phyloP scores from a whole-genome alignment of 2,888 invertebrate species.

The Drosophila flavopinicola region DNA sequence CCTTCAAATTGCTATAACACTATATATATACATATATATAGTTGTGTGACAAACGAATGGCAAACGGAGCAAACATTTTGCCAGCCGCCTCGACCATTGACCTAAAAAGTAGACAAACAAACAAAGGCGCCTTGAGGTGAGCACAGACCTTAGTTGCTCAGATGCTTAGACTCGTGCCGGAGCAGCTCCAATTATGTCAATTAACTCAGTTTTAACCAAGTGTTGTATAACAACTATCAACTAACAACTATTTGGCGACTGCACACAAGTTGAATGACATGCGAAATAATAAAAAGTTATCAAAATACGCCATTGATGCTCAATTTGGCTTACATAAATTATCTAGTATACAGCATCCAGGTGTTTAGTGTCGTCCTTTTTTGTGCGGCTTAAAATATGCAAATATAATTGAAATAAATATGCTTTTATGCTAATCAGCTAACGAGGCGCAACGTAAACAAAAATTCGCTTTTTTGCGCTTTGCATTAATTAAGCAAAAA shows the following conservation, averaged over 20 bases:
- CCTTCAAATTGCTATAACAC: conserved; percentile 44
- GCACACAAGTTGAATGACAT: conserved; percentile 65
- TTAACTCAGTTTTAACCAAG: conserved; percentile 30
- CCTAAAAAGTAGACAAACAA: conserved; percentile 56
- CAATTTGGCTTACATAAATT: not conserved
- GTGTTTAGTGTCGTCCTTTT: conserved; percentile 36
- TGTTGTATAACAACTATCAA: conserved; percentile 43
- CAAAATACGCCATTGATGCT: conserved; percentile 23
- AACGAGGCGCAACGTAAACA: conserved; percentile 26
- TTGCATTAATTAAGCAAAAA: conserved; percentile 75
- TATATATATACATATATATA: conserved; percentile 11
- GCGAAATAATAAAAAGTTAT: conserved; percentile 18
- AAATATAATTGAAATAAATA: conserved; percentile 18
- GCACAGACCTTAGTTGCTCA: conserved; percentile 42
- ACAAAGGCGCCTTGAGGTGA: conserved; percentile 45
- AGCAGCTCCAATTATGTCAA: conserved; percentile 64
- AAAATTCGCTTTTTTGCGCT: conserved; percentile 40
- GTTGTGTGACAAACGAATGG: conserved; percentile 48
- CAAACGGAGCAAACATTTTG: conserved; percentile 56
- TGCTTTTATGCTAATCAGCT: conserved; percentile 46
- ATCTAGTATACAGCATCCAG: not conserved
- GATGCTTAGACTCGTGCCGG: conserved; percentile 44
- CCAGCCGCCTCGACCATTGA: conserved; percentile 65
- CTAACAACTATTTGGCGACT: conserved; percentile 37
- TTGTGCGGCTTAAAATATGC: conserved; percentile 15